Conservation (phyloP, 2,888 invertebrate species). For the Drosophila peninsularis region DNA sequence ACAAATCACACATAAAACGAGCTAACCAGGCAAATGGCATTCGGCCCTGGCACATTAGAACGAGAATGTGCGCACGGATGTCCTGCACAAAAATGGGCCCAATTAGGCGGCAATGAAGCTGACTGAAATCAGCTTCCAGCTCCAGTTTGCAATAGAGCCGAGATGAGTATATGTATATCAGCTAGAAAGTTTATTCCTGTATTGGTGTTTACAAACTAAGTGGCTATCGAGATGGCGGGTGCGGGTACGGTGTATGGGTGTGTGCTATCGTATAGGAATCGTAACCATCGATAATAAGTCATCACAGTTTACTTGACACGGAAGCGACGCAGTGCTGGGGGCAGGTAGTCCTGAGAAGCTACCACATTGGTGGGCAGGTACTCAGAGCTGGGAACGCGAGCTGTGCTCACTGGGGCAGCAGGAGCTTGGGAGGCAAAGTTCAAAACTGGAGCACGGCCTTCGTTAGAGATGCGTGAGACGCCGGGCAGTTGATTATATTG, state of each 20-base stretch:
- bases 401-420: conserved; percentile 20
- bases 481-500: conserved; percentile 81
- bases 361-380: conserved; percentile 57
- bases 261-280: conserved; percentile 58
- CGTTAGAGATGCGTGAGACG: conserved; percentile 75
- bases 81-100: conserved; percentile 34
- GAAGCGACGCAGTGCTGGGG: conserved; percentile 71
- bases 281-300: conserved; percentile 41
- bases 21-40: conserved; percentile 27
- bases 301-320: conserved; percentile 66
- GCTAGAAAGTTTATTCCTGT: conserved; percentile 63
- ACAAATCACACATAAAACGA: conserved; percentile 66
- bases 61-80: not conserved
- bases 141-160: conserved; percentile 13
- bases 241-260: conserved; percentile 15
- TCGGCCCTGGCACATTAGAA: not conserved
- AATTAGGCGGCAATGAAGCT: conserved; percentile 60
- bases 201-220: conserved; percentile 58
- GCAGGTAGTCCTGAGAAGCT: conserved; percentile 61
- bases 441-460: conserved; percentile 80
- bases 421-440: conserved; percentile 70
- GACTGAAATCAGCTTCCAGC: conserved; percentile 33
- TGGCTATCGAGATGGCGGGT: conserved; percentile 44
- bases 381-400: conserved; percentile 43
- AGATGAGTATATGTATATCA: conserved; percentile 41